A percentile compares a stretch with the other conserved stretches of the same genome.
Evolutionary conservation across 1,140 invertebrate genomes (phyloP).

Genomic region (Neodiprion pinetum): DNA sequence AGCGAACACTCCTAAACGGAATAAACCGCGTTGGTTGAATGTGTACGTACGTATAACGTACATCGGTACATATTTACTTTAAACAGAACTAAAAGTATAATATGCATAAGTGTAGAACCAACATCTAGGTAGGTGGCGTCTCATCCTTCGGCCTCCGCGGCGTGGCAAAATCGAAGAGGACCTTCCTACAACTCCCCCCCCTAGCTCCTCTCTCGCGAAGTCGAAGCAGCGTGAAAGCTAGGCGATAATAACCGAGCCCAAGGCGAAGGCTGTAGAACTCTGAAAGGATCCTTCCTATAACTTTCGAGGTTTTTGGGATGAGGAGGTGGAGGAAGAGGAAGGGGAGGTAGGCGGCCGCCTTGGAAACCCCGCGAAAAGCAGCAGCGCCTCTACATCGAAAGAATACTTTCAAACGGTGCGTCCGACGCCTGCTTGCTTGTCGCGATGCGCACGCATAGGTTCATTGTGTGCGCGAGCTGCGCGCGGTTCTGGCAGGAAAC

Average conservation of each 20-base stretch:
- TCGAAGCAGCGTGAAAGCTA: background rate
- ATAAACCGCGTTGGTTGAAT: too few relatives aligned
- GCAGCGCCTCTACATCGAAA: background rate
- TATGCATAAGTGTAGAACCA: too few relatives aligned
- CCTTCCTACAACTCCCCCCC: background rate
- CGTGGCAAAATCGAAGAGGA: background rate
- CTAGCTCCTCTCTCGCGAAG: background rate
- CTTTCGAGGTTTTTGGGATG: background rate
- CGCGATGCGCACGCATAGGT: conserved; percentile 17
- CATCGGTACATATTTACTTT: too few relatives aligned
- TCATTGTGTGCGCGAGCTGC: background rate
- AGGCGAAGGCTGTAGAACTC: background rate
- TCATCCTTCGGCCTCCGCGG: background rate
- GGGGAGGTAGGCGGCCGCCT: background rate
- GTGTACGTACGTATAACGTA: too few relatives aligned
- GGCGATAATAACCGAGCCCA: background rate
- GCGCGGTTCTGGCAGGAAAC: conserved; percentile 47
- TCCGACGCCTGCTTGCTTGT: conserved; percentile 8
- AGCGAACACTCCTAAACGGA: too few relatives aligned
- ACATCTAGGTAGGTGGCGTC: too few relatives aligned
- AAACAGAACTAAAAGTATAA: too few relatives aligned
- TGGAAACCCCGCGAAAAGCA: conserved; percentile 4
- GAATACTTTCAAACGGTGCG: background rate
- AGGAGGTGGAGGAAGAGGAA: too few relatives aligned
- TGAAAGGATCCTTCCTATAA: conserved; percentile 1